phyloP scores from a whole-genome alignment of 2,797 vertebrate species.

The Sylvilagus floridanus region DNA sequence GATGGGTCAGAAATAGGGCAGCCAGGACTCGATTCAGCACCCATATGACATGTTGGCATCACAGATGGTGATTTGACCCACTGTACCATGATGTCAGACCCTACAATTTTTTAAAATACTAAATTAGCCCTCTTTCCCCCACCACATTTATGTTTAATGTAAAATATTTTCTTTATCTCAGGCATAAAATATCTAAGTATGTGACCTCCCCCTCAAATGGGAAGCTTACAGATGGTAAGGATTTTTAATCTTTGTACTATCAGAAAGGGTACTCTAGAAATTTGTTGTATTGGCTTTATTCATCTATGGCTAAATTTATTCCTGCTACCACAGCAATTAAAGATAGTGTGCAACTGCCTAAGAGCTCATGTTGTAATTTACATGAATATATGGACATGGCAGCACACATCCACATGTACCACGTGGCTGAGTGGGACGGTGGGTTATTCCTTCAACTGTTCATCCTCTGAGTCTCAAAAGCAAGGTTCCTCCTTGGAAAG shows the following conservation, averaged over 20 bases:
- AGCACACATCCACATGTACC: neutral
- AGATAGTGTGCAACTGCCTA: neutral
- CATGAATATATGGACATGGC: no score
- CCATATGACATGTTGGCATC: no score
- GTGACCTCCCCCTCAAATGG: neutral
- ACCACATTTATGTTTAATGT: neutral
- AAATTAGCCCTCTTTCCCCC: neutral
- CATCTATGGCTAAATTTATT: slow-evolving; percentile 5
- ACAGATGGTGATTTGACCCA: no score
- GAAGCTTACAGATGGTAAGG: neutral
- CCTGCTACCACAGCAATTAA: neutral
- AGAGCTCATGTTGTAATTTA: neutral
- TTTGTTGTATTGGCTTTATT: neutral
- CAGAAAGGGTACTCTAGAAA: neutral
- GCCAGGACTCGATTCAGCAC: no score
- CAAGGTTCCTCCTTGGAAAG: neutral
- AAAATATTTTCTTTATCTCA: neutral
- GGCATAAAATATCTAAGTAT: neutral
- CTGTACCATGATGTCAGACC: no score
- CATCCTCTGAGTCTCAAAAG: neutral
- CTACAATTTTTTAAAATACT: neutral
- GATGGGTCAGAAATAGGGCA: no score
- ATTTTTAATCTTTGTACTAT: neutral
- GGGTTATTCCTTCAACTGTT: neutral
- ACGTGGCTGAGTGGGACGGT: neutral